Evolutionary conservation across 2,797 vertebrate genomes (phyloP), one percentile per base, ranked within the genome.

Genomic region (Cetoscarus ocellatus): DNA sequence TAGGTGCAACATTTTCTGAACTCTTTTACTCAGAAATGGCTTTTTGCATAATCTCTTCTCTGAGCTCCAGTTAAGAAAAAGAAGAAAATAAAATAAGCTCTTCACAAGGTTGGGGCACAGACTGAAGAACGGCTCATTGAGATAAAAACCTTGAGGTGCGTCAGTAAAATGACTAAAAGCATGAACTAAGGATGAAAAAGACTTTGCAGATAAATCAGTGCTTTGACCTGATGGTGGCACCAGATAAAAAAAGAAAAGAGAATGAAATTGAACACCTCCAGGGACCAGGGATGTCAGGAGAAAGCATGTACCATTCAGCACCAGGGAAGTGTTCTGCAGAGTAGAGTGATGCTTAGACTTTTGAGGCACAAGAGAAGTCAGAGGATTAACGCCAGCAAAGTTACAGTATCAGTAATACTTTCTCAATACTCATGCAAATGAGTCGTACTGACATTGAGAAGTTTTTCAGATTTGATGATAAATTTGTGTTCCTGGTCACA

Each of bases 91-190:
- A 52, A 70, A 80, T 48, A 52, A 57, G 19, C 60, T 62, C 34
- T 17, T 44, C 47, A 55, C 49, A 44, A 68, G 65, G 60, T 62
- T 44, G 48, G 45, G 17, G 51, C 67, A 50, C 66, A 66, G 34
- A 65, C 38, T 67, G 45, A 64, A 51, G n/a, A 75, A 62, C 0
- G 4, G 58, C 14, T 71, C 64, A 70, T 43, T 78, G 52, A 71
- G 43, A 70, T 43, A 17, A 50, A 66, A 40, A 79, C 66, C 75
- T 74, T 78, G 70, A 77, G 52, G 58, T 61, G 38, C 74, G 50
- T 73, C 55, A 67, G 66, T 54, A 45, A 76, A 77, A 74, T 67
- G 39, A 45, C 54, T 65, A 54, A 82, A 75, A 67, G 57, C 45
- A 60, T 19, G 45, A 60, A 48, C 8, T 11, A 12, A 61, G 19